Conservation (phyloP, 2,888 invertebrate species). For the Anoplius nigerrimus region DNA sequence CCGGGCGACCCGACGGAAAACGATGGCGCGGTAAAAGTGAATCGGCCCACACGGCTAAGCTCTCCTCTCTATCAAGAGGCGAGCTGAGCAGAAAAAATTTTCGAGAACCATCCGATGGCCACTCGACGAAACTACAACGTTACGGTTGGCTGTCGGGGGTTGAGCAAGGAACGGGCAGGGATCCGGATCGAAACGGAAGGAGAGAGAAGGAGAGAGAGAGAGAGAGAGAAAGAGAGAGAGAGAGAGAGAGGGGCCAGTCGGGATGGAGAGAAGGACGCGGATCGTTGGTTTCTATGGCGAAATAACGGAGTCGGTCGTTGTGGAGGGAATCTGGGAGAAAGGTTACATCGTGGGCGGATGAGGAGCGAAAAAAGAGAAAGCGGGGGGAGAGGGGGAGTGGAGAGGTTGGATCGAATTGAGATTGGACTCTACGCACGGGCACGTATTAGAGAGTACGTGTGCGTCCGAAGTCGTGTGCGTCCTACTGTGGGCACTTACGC, state of each 20-base stretch:
- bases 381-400: conserved; percentile 6
- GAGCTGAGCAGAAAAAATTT: conserved; percentile 9
- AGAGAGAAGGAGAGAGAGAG: neutral
- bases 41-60: neutral
- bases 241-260: neutral
- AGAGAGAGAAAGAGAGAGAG: neutral
- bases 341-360: conserved; percentile 30
- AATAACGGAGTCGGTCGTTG: conserved; percentile 37
- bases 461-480: too few relatives aligned
- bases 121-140: conserved; percentile 25
- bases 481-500: too few relatives aligned
- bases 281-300: conserved; percentile 18
- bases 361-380: conserved; percentile 18
- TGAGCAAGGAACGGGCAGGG: neutral
- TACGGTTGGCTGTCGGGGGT: conserved; percentile 5
- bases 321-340: conserved; percentile 24
- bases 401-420: conserved; percentile 24
- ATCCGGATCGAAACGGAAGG: neutral
- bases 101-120: conserved; percentile 29
- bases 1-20: neutral
- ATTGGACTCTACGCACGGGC: conserved; percentile 23
- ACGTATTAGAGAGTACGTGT: conserved; percentile 8
- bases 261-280: neutral
- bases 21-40: neutral
- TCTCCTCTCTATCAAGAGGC: too few relatives aligned